Percentiles rank a stretch among this genome's conserved stretches.
phyloP scores from a whole-genome alignment of 2,888 invertebrate species.

The Caradrina clavipalpis region DNA sequence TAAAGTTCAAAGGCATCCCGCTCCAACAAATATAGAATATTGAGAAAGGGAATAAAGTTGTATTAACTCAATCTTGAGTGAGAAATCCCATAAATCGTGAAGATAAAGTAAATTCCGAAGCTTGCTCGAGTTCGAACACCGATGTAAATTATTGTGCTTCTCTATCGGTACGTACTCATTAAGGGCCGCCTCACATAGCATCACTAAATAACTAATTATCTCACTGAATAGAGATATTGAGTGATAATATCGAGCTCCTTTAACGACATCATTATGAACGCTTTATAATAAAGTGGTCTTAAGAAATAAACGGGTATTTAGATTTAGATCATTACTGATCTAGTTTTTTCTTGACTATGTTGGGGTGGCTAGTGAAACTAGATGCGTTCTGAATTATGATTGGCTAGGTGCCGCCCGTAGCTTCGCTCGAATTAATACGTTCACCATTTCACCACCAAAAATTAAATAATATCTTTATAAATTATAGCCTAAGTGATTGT shows the following conservation, averaged over 20 bases:
- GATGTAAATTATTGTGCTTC: slow-evolving; percentile 35
- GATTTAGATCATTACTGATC: slow-evolving; percentile 8
- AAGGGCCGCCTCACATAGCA: slow-evolving; percentile 24
- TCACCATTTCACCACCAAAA: too few relatives aligned
- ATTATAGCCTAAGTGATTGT: too few relatives aligned
- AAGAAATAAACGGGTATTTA: slow-evolving; percentile 33
- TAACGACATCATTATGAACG: slow-evolving; percentile 55
- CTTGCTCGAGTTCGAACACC: slow-evolving; percentile 29
- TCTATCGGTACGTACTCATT: slow-evolving; percentile 35
- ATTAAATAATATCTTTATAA: too few relatives aligned
- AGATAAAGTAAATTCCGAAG: slow-evolving; percentile 34
- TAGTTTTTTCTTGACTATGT: background rate
- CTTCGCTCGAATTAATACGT: too few relatives aligned
- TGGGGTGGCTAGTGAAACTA: background rate
- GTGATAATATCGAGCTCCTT: slow-evolving; percentile 38
- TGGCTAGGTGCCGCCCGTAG: background rate
- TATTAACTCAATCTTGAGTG: background rate
- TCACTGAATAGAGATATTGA: slow-evolving; percentile 30
- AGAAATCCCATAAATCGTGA: slow-evolving; percentile 39
- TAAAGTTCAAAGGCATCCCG: background rate
- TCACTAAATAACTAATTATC: slow-evolving; percentile 46
- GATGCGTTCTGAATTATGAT: slow-evolving; percentile 2
- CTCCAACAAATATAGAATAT: background rate
- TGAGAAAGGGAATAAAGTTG: slow-evolving; percentile 4
- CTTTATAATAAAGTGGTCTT: slow-evolving; percentile 13